Percentiles rank a stretch among this genome's conserved stretches.
These are phyloP conservation scores for Sipha flava DNA, from an alignment of 1,140 invertebrate species.

Conservation along the genomic window DNA sequence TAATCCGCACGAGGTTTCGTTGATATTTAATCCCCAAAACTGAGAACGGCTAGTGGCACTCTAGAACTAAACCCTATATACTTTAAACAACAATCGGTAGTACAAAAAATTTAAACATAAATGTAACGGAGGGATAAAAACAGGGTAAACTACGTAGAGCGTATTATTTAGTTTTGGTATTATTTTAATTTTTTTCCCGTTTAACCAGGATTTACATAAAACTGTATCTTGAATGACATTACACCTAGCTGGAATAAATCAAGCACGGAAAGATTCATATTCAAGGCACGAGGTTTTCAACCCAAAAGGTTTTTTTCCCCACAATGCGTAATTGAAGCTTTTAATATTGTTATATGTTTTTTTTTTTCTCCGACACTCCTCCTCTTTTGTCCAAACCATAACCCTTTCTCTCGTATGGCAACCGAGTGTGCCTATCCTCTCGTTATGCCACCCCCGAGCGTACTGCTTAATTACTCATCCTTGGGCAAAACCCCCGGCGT, in stretches of 20 bases:
- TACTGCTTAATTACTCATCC: constrained; percentile 28
- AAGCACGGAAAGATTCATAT: constrained; percentile 19
- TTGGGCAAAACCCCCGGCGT: constrained; percentile 14
- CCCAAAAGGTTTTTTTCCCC: not conserved
- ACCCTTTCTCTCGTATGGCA: constrained; percentile 1
- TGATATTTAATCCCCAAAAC: constrained; percentile 13
- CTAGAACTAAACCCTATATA: not conserved
- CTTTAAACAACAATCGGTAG: constrained; percentile 1
- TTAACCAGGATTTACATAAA: constrained; percentile 21
- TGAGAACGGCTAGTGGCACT: not conserved
- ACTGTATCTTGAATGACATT: constrained; percentile 24
- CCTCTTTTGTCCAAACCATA: not conserved
- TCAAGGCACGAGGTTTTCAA: constrained; percentile 6
- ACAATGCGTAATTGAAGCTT: constrained; percentile 26
- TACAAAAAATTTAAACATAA: constrained; percentile 13
- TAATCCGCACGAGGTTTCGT: constrained; percentile 2
- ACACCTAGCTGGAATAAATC: constrained; percentile 12
- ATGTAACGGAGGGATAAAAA: not conserved
- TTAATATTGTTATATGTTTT: constrained; percentile 21
- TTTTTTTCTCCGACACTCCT: not conserved
- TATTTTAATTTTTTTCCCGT: constrained; percentile 15
- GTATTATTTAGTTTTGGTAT: constrained; percentile 9
- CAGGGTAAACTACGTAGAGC: not conserved
- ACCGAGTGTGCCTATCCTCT: not conserved
- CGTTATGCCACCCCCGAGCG: not conserved